Conservation (phyloP, 2,888 invertebrate species). For the Dione juno region DNA sequence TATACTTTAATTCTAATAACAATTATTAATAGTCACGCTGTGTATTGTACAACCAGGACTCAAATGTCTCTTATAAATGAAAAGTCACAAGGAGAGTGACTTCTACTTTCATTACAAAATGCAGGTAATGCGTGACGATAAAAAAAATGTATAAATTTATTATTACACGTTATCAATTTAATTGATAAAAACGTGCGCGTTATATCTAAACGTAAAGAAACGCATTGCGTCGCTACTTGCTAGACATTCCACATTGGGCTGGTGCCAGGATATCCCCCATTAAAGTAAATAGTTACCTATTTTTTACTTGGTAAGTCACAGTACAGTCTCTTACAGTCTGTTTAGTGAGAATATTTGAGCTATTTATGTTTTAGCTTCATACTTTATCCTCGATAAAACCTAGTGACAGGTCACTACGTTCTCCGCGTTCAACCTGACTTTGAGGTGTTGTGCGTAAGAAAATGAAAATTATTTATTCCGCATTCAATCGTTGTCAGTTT, state of each 20-base stretch:
- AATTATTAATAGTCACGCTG: too few relatives aligned
- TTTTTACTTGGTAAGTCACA: conserved; percentile 1
- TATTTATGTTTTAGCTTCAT: not conserved
- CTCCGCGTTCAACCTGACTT: too few relatives aligned
- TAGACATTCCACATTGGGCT: conserved; percentile 23
- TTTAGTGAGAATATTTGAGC: not conserved
- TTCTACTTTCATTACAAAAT: not conserved
- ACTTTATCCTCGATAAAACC: too few relatives aligned
- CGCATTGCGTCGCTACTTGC: conserved; percentile 38
- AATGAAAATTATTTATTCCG: too few relatives aligned
- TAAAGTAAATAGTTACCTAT: conserved; percentile 24
- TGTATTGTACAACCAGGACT: too few relatives aligned
- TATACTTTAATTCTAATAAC: too few relatives aligned
- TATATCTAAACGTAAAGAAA: conserved; percentile 5
- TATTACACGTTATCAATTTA: not conserved
- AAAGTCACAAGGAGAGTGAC: too few relatives aligned
- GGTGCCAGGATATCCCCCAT: conserved; percentile 23
- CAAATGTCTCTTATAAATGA: too few relatives aligned
- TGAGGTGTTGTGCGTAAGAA: too few relatives aligned
- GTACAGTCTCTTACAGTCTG: not conserved
- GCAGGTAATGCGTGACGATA: not conserved
- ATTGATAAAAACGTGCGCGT: not conserved
- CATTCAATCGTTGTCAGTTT: too few relatives aligned
- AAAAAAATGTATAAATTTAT: not conserved
- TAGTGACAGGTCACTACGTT: too few relatives aligned